These are phyloP conservation scores for Drosophila cracens DNA, from an alignment of 2,888 invertebrate species.

Conservation along the genomic window DNA sequence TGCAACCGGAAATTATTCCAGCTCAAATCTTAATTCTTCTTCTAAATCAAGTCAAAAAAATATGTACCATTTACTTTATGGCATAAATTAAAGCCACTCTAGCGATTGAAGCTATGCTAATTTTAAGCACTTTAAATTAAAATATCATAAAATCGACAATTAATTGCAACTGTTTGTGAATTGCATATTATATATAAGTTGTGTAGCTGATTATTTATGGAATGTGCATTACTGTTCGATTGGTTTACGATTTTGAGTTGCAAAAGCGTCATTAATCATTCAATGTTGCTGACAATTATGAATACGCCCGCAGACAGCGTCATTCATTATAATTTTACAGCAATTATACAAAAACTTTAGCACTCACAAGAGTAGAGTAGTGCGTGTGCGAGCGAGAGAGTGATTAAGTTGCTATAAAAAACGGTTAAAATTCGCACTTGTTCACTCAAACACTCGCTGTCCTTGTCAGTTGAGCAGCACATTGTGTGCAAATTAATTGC, in stretches of 20 bases:
- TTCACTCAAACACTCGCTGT: constrained; percentile 5
- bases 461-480: constrained; percentile 8
- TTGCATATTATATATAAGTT: background rate
- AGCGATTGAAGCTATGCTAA: constrained; percentile 41
- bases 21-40: constrained; percentile 5
- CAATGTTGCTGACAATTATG: constrained; percentile 55
- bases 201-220: constrained; percentile 9
- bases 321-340: constrained; percentile 25
- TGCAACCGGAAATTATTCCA: constrained; percentile 20
- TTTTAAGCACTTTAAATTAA: constrained; percentile 58
- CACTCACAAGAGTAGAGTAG: constrained; percentile 4
- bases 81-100: constrained; percentile 39
- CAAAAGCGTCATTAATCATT: constrained; percentile 58
- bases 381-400: constrained; percentile 23
- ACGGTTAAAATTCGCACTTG: constrained; percentile 25
- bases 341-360: constrained; percentile 12
- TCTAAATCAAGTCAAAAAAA: constrained; percentile 13
- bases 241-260: constrained; percentile 57
- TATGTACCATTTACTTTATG: constrained; percentile 7
- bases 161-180: constrained; percentile 44
- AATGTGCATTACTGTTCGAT: constrained; percentile 28
- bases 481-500: constrained; percentile 42
- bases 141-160: constrained; percentile 62
- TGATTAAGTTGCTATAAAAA: constrained; percentile 10
- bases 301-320: constrained; percentile 46